These are phyloP conservation scores for Propithecus perrieri DNA, from an alignment of 2,797 vertebrate species.

Conservation along the genomic window DNA sequence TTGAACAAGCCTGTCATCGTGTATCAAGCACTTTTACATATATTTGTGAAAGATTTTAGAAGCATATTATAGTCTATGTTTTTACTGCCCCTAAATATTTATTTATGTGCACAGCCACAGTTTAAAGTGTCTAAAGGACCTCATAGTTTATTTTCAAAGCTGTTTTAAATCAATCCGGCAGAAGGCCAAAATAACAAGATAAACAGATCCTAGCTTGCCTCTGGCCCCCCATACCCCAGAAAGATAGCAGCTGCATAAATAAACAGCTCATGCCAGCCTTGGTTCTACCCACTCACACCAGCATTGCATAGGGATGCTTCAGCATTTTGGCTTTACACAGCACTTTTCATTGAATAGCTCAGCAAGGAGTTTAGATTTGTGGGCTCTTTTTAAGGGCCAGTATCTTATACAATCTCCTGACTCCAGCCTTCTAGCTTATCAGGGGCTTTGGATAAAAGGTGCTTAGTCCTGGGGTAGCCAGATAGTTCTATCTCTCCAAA, in stretches of 20 bases:
- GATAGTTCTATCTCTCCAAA: not conserved
- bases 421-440: not conserved
- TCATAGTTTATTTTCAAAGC: slow-evolving; percentile 28
- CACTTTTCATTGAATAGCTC: not conserved
- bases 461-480: not conserved
- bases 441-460: not conserved
- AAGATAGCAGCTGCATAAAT: slow-evolving; percentile 23
- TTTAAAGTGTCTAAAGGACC: slow-evolving; percentile 22
- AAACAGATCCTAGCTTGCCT: not conserved
- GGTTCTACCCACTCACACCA: accelerated
- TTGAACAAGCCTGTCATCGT: not conserved
- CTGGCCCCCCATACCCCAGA: not conserved
- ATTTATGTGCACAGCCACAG: not conserved
- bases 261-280: not conserved
- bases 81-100: slow-evolving; percentile 11
- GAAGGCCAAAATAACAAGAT: slow-evolving; percentile 39
- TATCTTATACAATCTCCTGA: not conserved
- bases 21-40: not conserved
- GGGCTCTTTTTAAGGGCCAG: not conserved
- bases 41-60: slow-evolving; percentile 30
- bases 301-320: not conserved
- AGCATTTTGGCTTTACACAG: not conserved
- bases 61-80: not conserved
- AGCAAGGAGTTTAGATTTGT: not conserved
- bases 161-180: slow-evolving; percentile 32